A percentile compares a stretch with the other conserved stretches of the same genome.
These are phyloP conservation scores for Ascaphus truei DNA, from an alignment of 2,113 vertebrate species.

Conservation along the genomic window DNA sequence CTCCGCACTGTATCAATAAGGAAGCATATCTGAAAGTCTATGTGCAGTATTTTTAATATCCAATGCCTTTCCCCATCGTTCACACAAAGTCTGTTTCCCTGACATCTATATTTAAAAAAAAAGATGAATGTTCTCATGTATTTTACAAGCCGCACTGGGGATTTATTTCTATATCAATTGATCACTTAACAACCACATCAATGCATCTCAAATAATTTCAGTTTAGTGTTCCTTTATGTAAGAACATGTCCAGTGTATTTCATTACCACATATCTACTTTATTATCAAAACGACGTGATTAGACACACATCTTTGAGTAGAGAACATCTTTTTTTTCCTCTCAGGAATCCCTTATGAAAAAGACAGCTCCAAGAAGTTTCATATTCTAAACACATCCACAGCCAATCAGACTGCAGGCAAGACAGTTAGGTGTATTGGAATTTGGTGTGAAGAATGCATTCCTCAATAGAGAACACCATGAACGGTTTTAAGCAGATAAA, in stretches of 20 bases:
- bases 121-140: background rate
- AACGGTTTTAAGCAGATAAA: slow-evolving; percentile 13
- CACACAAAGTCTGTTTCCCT: background rate
- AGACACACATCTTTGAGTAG: background rate
- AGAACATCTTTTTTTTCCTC: background rate
- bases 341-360: background rate
- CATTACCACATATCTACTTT: background rate
- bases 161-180: background rate
- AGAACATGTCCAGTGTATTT: background rate
- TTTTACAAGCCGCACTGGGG: background rate
- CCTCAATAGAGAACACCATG: background rate
- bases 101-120: background rate
- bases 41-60: too few species aligned
- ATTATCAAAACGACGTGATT: background rate
- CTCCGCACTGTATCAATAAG: too few species aligned
- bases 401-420: slow-evolving; percentile 13
- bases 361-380: background rate
- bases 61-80: too few species aligned
- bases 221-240: background rate
- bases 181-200: background rate
- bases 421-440: background rate
- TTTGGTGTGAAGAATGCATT: background rate
- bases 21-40: too few species aligned
- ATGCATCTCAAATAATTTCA: background rate
- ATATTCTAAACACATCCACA: slow-evolving; percentile 3